Evolutionary conservation across 1,140 invertebrate genomes (phyloP), one percentile per base, ranked within the genome.

Genomic region (Pteromalus puparum): DNA sequence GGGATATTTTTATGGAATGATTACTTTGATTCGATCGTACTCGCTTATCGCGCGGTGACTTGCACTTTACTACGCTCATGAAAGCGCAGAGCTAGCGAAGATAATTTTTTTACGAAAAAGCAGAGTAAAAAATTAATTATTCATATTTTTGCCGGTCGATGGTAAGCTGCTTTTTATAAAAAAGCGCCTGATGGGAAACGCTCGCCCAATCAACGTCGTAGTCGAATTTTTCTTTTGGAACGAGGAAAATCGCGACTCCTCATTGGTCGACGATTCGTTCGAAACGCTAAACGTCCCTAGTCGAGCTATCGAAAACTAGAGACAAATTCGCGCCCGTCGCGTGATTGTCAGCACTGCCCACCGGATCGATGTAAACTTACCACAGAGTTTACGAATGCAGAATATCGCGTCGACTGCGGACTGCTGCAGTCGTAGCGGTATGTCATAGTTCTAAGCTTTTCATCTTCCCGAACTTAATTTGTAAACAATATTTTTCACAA

Each of bases 401-500:
- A 74, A 81, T 42, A 42, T 26, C 21, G 68, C 24, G 81, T 26
- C 38, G 46, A 53, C 34, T 65, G 74, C 61, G n/a, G 61, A 76
- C 65, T 53, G 74, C 74, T 53, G 82, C 74, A 53, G 42, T 83
- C 18, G 42, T 15, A 70, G 28, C 77, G 28, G 30, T 28, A 74
- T 80, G 65, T 83, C 61, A 61, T 38, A 46, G 18, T 53, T 13
- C 15, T 81, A 68, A 72, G 65, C 74, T 61, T 53, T 65, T 81
- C 61, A 48, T 79, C 10, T 76, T 79, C 18, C 38, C 34, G 4
- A 53, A 53, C 7, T 30, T 30, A 42, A 28, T 74, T 74, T 2
- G 65, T 67, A 67, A 81, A 68, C 42, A 74, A 76, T 46, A 9
- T 30, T 2, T 15, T 78, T 42, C 53, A 87, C 18, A 12, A 91